These are phyloP conservation scores for Saguinus midas DNA, from an alignment of 2,113 vertebrate species.

Conservation along the genomic window DNA sequence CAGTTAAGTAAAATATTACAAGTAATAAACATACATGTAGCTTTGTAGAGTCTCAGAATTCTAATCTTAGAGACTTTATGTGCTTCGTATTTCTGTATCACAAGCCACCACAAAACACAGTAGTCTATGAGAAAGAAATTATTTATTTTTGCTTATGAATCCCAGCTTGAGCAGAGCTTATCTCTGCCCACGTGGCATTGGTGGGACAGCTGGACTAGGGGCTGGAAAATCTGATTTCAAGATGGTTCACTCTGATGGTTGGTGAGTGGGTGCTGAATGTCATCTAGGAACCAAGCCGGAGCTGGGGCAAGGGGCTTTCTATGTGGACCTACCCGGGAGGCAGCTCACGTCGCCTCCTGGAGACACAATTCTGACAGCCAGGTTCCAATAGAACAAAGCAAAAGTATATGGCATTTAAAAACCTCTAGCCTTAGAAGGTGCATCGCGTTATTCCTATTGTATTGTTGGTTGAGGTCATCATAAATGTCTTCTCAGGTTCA, in stretches of 20 bases:
- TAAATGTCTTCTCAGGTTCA: neutral
- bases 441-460: rapidly evolving
- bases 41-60: neutral
- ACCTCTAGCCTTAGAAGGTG: neutral
- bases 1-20: neutral
- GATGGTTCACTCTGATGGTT: rapidly evolving
- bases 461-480: neutral
- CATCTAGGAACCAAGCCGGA: rapidly evolving
- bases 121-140: neutral
- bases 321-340: rapidly evolving
- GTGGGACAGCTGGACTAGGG: neutral
- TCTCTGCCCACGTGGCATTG: neutral
- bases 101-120: neutral
- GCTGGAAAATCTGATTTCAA: neutral
- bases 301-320: neutral
- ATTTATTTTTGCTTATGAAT: neutral
- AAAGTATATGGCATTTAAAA: neutral
- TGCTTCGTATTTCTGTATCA: neutral
- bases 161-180: rapidly evolving
- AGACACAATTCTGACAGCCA: too few species aligned
- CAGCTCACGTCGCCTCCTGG: neutral
- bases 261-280: neutral
- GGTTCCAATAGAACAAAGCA: neutral
- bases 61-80: neutral
- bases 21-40: neutral